Evolutionary conservation across 1,140 invertebrate genomes (phyloP), one percentile per base, ranked within the genome.

Genomic region (Delia radicum): DNA sequence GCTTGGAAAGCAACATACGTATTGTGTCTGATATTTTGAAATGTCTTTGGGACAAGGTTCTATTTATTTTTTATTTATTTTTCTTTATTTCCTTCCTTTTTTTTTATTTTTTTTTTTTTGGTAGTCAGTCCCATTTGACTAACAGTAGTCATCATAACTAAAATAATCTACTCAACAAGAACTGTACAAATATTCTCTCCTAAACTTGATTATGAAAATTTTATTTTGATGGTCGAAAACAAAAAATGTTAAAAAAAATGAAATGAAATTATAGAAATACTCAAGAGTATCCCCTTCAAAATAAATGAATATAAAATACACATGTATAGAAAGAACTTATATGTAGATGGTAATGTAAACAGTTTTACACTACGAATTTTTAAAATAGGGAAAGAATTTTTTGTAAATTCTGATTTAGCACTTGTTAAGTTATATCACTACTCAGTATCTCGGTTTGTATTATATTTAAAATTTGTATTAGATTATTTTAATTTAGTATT

Each of bases 201-300:
- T 69, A 69, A 69, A 69, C 29, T 69, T 69, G 65, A 69, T 69
- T 69, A 69, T 37, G 65, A 69, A 69, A 69, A 69, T 69, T 69
- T 69, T 24, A 37, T 69, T 69, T 69, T 69, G 65, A 69, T 69
- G 65, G 65, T 37, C 31, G 5, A n/a, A 55, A 55, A 55, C 18
- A 55, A 8, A n/a, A 31, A 69, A 37, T 7, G n/a, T 15, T 21
- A 24, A 69, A 69, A 69, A n/a, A 33, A 10, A 37, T 69, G 31
- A 69, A 31, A 69, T 37, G 18, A 69, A 69, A 69, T 69, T 33
- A 31, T 33, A 24, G 31, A 69, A 69, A 69, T 69, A 31, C 29
- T 69, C 63, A 67, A 67, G 27, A 67, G 63, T 67, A 31, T 67
- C 65, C 29, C 29, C 21, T 69, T 69, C 15, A n/a, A 69, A 69